A percentile compares a stretch with the other conserved stretches of the same genome.
phyloP scores from a whole-genome alignment of 1,140 invertebrate species.

The Trigoniulus corallinus region DNA sequence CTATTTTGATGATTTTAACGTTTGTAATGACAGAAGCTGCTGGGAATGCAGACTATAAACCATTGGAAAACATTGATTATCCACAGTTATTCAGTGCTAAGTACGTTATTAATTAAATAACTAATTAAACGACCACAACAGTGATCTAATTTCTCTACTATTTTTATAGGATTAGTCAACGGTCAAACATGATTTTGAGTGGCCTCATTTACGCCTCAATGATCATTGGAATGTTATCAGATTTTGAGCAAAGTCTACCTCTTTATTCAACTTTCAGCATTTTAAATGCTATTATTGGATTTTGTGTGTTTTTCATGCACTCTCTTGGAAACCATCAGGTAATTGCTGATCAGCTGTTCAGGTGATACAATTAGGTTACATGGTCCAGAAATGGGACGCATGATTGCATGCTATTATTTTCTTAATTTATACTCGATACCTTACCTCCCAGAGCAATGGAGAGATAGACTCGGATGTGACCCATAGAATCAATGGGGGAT shows the following conservation, averaged over 20 bases:
- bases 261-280: conserved; percentile 20
- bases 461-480: too few relatives aligned
- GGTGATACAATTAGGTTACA: too few relatives aligned
- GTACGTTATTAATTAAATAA: conserved; percentile 12
- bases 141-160: conserved; percentile 5
- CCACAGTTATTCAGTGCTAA: conserved; percentile 11
- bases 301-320: conserved; percentile 19
- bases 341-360: too few relatives aligned
- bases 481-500: too few relatives aligned
- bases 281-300: conserved; percentile 19
- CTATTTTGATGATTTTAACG: conserved; percentile 16
- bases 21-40: conserved; percentile 23
- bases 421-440: too few relatives aligned
- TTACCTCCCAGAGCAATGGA: too few relatives aligned
- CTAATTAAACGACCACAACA: conserved; percentile 7
- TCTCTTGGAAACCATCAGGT: conserved; percentile 19
- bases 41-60: conserved; percentile 20
- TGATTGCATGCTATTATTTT: too few relatives aligned
- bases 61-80: conserved; percentile 15
- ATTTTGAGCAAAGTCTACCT: conserved; percentile 20
- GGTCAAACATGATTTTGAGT: conserved; percentile 20
- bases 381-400: too few relatives aligned
- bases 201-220: conserved; percentile 19
- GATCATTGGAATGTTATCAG: conserved; percentile 19
- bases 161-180: conserved; percentile 17